Percentiles rank a stretch among this genome's conserved stretches.
These are phyloP conservation scores for Scatophagus argus DNA, from an alignment of 2,113 vertebrate genomes.

Conservation along the genomic window DNA sequence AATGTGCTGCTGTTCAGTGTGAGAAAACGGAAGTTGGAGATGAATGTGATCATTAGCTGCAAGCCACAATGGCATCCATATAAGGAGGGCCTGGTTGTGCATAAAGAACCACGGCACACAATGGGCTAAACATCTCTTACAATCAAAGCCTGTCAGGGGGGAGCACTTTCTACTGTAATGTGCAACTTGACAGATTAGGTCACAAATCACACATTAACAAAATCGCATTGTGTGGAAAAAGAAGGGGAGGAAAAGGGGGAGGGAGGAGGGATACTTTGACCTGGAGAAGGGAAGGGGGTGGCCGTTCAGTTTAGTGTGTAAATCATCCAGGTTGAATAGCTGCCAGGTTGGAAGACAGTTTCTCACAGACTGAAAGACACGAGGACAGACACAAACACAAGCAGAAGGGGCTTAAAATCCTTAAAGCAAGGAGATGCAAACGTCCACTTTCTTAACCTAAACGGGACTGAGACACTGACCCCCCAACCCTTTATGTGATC, in stretches of 20 bases:
- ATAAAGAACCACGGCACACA: constrained; percentile 62
- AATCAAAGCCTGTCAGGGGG: constrained; percentile 31
- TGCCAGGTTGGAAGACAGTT: constrained; percentile 57
- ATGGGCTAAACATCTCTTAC: constrained; percentile 47
- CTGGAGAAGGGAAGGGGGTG: constrained; percentile 8
- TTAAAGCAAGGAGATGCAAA: constrained; percentile 23
- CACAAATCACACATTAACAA: constrained; percentile 65
- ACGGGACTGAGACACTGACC: constrained; percentile 32
- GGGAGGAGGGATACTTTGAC: constrained; percentile 14
- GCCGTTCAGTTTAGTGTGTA: constrained; percentile 57
- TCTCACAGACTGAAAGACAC: constrained; percentile 34
- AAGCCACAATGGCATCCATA: constrained; percentile 63
- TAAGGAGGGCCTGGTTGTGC: constrained; percentile 55
- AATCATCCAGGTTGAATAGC: constrained; percentile 74
- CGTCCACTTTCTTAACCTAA: constrained; percentile 27
- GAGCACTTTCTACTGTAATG: constrained; percentile 30
- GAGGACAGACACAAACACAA: not conserved
- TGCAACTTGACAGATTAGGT: constrained; percentile 51
- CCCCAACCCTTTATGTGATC: constrained; percentile 12
- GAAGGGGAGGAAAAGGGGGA: constrained; percentile 33
- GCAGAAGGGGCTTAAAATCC: constrained; percentile 4
- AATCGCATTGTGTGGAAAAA: constrained; percentile 59
- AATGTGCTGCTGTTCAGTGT: constrained; percentile 55
- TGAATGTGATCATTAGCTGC: constrained; percentile 72
- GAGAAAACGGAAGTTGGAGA: constrained; percentile 60